A percentile compares a stretch with the other conserved stretches of the same genome.
These are phyloP conservation scores for Cetoscarus ocellatus DNA, from an alignment of 2,797 vertebrate species.

Conservation along the genomic window DNA sequence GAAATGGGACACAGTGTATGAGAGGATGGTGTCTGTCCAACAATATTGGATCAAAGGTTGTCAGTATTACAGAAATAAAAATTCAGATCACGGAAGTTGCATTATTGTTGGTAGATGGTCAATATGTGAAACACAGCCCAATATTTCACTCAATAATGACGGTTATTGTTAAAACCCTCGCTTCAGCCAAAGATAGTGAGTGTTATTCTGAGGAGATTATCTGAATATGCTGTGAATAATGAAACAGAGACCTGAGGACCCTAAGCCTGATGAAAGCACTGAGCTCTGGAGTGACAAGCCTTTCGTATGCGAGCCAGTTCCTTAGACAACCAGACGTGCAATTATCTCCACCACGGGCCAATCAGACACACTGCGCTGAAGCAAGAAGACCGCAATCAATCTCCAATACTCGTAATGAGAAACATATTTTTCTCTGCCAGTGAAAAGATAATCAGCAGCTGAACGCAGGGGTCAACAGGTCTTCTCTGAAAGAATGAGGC, in stretches of 20 bases:
- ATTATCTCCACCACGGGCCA: slow-evolving; percentile 72
- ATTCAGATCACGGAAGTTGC: neutral
- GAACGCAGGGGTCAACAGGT: slow-evolving; percentile 75
- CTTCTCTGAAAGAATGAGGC: slow-evolving; percentile 40
- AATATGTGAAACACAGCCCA: neutral
- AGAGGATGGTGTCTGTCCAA: too few relatives aligned
- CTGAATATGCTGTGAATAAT: slow-evolving; percentile 52
- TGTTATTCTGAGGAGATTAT: slow-evolving; percentile 37
- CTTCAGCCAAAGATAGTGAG: slow-evolving; percentile 21
- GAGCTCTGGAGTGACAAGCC: slow-evolving; percentile 45
- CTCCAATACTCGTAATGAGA: slow-evolving; percentile 75
- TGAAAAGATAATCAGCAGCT: slow-evolving; percentile 78
- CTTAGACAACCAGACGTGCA: slow-evolving; percentile 66
- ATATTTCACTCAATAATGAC: slow-evolving; percentile 21
- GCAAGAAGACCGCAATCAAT: slow-evolving; percentile 74
- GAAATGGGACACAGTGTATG: too few relatives aligned
- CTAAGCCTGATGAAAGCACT: slow-evolving; percentile 42
- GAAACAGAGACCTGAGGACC: slow-evolving; percentile 52
- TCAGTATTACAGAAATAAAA: neutral
- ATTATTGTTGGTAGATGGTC: neutral
- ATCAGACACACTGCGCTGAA: slow-evolving; percentile 63
- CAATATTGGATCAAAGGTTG: neutral
- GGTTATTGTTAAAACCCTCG: slow-evolving; percentile 20
- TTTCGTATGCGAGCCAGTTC: slow-evolving; percentile 35
- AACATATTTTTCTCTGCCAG: slow-evolving; percentile 74